A percentile compares a stretch with the other conserved stretches of the same genome.
Conservation (phyloP, 2,797 vertebrate species). For the Myripristis jacobus region DNA sequence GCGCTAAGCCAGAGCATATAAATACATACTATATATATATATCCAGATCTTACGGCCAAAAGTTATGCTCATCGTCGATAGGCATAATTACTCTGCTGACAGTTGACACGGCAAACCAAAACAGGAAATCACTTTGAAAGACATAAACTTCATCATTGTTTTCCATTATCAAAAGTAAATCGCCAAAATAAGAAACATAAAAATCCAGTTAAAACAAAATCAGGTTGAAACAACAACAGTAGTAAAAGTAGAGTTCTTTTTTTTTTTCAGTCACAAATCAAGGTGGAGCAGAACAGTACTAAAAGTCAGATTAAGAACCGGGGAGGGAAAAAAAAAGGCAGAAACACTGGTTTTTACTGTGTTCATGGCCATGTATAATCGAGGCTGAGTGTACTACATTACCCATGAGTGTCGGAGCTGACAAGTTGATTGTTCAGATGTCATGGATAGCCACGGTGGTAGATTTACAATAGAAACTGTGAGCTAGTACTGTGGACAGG, state of each 20-base stretch:
- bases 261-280: background rate
- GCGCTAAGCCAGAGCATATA: constrained; percentile 50
- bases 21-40: constrained; percentile 35
- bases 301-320: constrained; percentile 71
- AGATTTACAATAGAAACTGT: constrained; percentile 6
- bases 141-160: constrained; percentile 41
- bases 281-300: constrained; percentile 43
- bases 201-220: constrained; percentile 50
- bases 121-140: constrained; percentile 64
- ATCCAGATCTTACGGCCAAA: constrained; percentile 48
- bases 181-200: constrained; percentile 10
- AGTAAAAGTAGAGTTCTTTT: background rate
- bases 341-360: constrained; percentile 78
- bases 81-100: constrained; percentile 74
- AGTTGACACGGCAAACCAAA: constrained; percentile 89
- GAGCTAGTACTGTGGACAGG: constrained; percentile 53
- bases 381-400: constrained; percentile 83
- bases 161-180: constrained; percentile 65
- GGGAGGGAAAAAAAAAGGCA: constrained; percentile 77
- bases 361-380: constrained; percentile 81
- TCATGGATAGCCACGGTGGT: constrained; percentile 34
- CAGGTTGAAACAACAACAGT: constrained; percentile 32
- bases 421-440: constrained; percentile 34
- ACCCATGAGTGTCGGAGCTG: constrained; percentile 41
- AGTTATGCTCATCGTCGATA: constrained; percentile 75